These are phyloP conservation scores for Urocynchramus pylzowi DNA, from an alignment of 2,113 vertebrate genomes.

Conservation along the genomic window DNA sequence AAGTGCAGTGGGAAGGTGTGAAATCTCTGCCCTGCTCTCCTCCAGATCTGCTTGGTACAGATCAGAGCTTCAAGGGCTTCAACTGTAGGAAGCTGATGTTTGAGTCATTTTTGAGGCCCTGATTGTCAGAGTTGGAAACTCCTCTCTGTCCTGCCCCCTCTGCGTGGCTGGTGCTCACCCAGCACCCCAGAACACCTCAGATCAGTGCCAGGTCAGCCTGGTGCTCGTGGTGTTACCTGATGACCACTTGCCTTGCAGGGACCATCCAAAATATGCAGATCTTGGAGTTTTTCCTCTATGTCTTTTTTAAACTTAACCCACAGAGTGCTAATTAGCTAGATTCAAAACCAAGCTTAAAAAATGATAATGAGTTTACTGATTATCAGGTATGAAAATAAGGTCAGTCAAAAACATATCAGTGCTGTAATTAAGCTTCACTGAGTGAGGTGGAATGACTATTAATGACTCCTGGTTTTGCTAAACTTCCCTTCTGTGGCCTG, in stretches of 20 bases:
- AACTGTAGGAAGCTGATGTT: background rate
- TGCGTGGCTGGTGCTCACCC: background rate
- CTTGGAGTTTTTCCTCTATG: background rate
- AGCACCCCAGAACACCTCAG: background rate
- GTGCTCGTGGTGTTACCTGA: background rate
- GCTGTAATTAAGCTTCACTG: slow-evolving; percentile 67
- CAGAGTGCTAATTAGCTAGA: background rate
- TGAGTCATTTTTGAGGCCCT: background rate
- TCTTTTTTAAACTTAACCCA: background rate
- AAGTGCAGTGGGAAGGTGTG: background rate
- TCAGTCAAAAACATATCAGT: slow-evolving; percentile 58
- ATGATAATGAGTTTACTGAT: slow-evolving; percentile 52
- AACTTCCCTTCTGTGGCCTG: slow-evolving; percentile 71
- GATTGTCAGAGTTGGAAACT: background rate
- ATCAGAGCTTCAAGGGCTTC: background rate
- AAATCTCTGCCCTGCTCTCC: background rate
- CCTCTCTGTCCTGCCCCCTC: background rate
- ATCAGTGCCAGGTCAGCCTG: background rate
- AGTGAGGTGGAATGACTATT: slow-evolving; percentile 36
- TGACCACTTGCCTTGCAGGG: background rate
- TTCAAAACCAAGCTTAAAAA: slow-evolving; percentile 16
- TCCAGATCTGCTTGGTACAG: background rate
- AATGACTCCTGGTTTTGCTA: slow-evolving; percentile 64
- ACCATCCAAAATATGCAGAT: background rate
- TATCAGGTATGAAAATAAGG: slow-evolving; percentile 69